phyloP scores from a whole-genome alignment of 2,113 vertebrate species.

The Tonatia bakeri region DNA sequence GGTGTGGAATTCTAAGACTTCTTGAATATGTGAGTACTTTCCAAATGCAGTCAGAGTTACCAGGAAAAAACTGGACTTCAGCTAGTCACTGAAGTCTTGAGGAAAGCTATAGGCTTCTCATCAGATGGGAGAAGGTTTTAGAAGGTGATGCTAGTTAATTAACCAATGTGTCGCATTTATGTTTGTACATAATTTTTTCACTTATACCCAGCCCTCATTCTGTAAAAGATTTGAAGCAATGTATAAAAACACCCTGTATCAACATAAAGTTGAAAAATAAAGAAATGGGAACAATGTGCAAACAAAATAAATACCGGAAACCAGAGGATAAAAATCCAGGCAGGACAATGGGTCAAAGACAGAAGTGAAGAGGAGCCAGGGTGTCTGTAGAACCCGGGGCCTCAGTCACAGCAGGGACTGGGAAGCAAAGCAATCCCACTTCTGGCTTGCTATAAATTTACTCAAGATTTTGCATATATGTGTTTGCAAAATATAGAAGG shows the following conservation, averaged over 20 bases:
- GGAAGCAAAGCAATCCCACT: background rate
- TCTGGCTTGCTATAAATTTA: background rate
- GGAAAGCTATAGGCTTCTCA: background rate
- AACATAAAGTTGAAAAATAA: background rate
- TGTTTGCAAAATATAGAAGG: background rate
- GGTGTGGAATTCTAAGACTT: background rate
- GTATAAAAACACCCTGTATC: background rate
- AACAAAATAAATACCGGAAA: background rate
- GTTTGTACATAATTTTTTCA: background rate
- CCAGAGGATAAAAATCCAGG: background rate
- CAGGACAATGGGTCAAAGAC: background rate
- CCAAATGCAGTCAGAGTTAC: background rate
- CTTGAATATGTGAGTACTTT: background rate
- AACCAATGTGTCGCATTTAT: background rate
- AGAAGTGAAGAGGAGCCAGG: background rate
- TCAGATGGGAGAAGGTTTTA: no score
- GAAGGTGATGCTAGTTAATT: rapidly evolving
- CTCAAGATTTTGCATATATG: background rate
- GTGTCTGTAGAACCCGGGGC: background rate
- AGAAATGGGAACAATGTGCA: background rate
- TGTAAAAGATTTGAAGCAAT: background rate
- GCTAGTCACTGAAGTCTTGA: background rate
- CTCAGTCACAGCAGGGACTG: background rate
- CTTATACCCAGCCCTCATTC: background rate
- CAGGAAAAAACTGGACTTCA: background rate